Evolutionary conservation across 30 jellyfish, hydroid and myxozoan genomes (phyloP).

Genomic region (Hydractinia symbiolongicarpus): DNA sequence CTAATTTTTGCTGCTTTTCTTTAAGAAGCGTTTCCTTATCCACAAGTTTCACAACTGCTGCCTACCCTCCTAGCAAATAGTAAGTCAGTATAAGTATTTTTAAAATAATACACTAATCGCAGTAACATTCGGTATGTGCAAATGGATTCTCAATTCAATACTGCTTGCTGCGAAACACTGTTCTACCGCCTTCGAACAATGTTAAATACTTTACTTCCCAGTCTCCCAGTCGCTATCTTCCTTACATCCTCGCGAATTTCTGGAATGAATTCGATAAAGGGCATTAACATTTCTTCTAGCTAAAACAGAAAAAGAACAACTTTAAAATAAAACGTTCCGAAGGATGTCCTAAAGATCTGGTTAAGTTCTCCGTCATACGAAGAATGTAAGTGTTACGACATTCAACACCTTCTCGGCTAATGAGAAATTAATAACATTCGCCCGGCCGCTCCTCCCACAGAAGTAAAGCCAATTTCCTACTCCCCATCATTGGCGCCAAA

Average conservation of each 20-base stretch:
- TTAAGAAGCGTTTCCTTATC: conserved; percentile 54
- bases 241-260: conserved; percentile 71
- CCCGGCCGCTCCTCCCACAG: conserved; percentile 38
- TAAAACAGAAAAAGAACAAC: background rate
- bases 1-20: conserved; percentile 67
- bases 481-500: conserved; percentile 95
- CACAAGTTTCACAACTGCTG: conserved; percentile 69
- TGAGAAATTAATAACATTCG: background rate
- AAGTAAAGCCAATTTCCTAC: conserved; percentile 80
- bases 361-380: background rate
- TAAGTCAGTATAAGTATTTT: too few relatives aligned
- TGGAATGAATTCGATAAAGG: conserved; percentile 55
- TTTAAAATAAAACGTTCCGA: background rate
- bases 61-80: conserved; percentile 41
- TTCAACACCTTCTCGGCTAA: background rate
- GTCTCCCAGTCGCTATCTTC: conserved; percentile 77
- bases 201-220: conserved; percentile 42
- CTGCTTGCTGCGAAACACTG: too few relatives aligned
- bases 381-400: background rate
- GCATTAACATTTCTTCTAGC: conserved; percentile 92
- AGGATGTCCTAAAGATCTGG: background rate
- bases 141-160: too few relatives aligned
- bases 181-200: too few relatives aligned
- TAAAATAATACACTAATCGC: too few relatives aligned
- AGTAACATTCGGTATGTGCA: too few relatives aligned